phyloP scores from a whole-genome alignment of 2,888 invertebrate species.

The Ctenicera cuprea region DNA sequence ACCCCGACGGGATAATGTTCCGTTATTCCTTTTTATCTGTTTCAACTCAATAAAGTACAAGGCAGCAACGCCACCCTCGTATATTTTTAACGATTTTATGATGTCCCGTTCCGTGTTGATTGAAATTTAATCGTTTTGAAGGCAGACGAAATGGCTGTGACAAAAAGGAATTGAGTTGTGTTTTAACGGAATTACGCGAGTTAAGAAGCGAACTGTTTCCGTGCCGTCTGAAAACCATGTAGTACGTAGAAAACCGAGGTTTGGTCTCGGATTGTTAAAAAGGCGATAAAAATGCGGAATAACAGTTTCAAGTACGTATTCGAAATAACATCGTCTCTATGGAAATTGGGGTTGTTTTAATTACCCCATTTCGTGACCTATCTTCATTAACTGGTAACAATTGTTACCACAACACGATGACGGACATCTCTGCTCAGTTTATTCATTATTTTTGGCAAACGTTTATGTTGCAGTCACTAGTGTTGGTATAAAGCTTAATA shows the following conservation, averaged over 20 bases:
- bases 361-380: background rate
- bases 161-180: constrained; percentile 12
- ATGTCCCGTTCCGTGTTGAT: background rate
- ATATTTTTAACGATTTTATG: constrained; percentile 6
- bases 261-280: background rate
- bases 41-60: constrained; percentile 13
- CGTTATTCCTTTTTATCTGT: constrained; percentile 18
- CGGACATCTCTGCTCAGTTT: no score
- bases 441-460: no score
- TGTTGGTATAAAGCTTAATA: no score
- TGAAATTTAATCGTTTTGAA: constrained; percentile 22
- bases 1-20: constrained; percentile 16
- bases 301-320: background rate
- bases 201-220: background rate
- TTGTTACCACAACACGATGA: no score
- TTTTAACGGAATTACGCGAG: constrained; percentile 8
- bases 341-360: background rate
- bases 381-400: no score
- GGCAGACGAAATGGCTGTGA: background rate
- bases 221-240: background rate
- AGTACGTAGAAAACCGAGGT: background rate
- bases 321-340: constrained; percentile 6
- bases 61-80: background rate
- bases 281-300: constrained; percentile 9
- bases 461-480: no score